Conservation (phyloP, 2,888 invertebrate species). For the Leistus spinibarbis region DNA sequence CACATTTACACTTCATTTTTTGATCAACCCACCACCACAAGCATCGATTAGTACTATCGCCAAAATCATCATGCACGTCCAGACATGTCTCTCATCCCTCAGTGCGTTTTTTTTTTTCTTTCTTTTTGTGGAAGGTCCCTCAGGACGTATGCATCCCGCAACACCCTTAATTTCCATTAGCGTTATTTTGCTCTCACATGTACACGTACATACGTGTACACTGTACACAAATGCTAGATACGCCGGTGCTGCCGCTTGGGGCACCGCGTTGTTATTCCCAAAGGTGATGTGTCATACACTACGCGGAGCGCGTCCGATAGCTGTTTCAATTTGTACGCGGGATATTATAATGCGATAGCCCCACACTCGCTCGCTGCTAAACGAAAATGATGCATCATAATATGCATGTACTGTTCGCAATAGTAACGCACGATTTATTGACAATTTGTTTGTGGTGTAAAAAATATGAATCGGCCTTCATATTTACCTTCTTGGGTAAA, state of each 20-base stretch:
- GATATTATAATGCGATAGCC: neutral
- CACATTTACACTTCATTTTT: neutral
- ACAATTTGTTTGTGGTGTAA: too few relatives aligned
- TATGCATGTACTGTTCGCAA: too few relatives aligned
- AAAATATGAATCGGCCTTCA: too few relatives aligned
- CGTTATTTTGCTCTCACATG: conserved; percentile 9
- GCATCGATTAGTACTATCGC: neutral
- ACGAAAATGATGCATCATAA: too few relatives aligned
- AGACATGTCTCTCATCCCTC: neutral
- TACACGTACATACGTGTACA: neutral
- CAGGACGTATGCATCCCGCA: conserved; percentile 15
- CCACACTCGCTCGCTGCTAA: too few relatives aligned
- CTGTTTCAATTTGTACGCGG: neutral
- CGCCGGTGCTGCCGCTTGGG: neutral
- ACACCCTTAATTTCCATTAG: conserved; percentile 31
- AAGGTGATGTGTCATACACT: conserved; percentile 23
- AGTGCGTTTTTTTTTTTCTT: neutral
- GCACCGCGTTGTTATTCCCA: conserved; percentile 11
- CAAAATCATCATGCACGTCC: neutral
- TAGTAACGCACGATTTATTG: too few relatives aligned
- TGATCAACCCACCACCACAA: neutral
- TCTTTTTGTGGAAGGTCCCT: neutral
- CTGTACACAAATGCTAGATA: neutral
- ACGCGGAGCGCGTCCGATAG: neutral
- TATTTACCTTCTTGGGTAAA: too few relatives aligned